Conservation (phyloP, 2,888 invertebrate species). For the Catocala nupta region DNA sequence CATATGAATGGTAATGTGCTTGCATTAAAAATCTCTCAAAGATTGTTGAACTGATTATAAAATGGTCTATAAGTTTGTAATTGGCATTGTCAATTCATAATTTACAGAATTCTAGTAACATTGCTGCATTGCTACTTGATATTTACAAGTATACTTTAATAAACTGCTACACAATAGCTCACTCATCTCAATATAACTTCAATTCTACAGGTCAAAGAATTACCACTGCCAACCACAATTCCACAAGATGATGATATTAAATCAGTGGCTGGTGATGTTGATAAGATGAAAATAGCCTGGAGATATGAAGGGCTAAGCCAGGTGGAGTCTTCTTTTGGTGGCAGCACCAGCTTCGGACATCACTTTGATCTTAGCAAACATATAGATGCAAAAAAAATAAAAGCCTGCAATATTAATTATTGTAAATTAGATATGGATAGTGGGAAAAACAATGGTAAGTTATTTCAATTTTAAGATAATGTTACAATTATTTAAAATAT, state of each 20-base stretch:
- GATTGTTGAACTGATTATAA: too few species aligned
- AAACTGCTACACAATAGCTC: too few species aligned
- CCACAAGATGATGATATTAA: slow-evolving; percentile 78
- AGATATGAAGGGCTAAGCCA: slow-evolving; percentile 93
- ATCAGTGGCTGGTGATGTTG: slow-evolving; percentile 61
- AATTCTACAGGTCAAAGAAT: slow-evolving; percentile 80
- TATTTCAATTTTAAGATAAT: background rate
- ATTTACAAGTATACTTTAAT: too few species aligned
- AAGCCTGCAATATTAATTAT: slow-evolving; percentile 86
- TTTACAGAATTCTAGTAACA: too few species aligned
- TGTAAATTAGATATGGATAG: slow-evolving; percentile 77
- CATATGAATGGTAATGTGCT: too few species aligned
- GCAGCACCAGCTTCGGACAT: slow-evolving; percentile 89
- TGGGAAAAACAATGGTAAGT: slow-evolving; percentile 55
- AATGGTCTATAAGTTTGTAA: too few species aligned
- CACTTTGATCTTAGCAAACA: slow-evolving; percentile 93
- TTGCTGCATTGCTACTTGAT: too few species aligned
- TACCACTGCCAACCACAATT: slow-evolving; percentile 83
- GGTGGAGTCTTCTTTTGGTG: slow-evolving; percentile 86
- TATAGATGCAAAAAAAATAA: slow-evolving; percentile 88
- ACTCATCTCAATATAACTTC: too few species aligned
- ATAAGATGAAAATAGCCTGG: slow-evolving; percentile 96
- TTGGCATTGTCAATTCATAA: too few species aligned
- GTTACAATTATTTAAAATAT: too few species aligned
- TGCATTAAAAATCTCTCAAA: too few species aligned